Base-by-base conservation (phyloP, 2,888 invertebrate species). In the Diplolepis rosae region DNA sequence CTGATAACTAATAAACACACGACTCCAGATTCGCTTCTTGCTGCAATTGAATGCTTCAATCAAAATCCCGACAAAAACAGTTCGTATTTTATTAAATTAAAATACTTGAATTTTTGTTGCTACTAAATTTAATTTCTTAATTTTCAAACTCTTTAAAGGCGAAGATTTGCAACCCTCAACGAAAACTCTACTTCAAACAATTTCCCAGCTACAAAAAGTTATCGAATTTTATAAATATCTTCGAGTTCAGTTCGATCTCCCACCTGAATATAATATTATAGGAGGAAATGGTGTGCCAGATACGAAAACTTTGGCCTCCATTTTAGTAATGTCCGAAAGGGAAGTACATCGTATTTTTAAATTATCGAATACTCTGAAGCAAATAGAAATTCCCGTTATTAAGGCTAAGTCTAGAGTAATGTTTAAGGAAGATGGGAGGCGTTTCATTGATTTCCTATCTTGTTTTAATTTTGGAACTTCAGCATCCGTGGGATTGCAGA, bases 1-100 rank as follows among this genome's bases (percentile, higher is more conserved):
- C 87, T 96, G 74, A 89, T 92, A 65, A 91, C 90, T 71, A 93
- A 92, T 83, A 93, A 92, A 85, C 91, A 92, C 75, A 89, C 93
- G 42, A 90, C 92, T 11, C 92, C 93, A 0, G 91, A 92, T 77
- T 89, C 93, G 52, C 89, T 94, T 27, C 89, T 92, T 72, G 87
- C 90, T 84, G 92, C 92, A 72, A 80, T 85, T 22, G 79, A 86
- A 65, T 88, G 88, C 76, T 90, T 91, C 70, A 71, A 84, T 28
- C 27, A 6, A 9, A 24, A n/a, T 61, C 77, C 87, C 4, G 77
- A 82, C n/a, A 78, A 75, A 65, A 80, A 83, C 52, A 84, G 85
- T 85, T 35, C 22, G 15, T 39, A 30, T 39, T 54, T 50, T 51
- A 2, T 28, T 65, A 11, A 52, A 1, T 15, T 69, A 39, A 72